phyloP scores from a whole-genome alignment of 2,113 vertebrate genomes.

The Eclectus roratus region DNA sequence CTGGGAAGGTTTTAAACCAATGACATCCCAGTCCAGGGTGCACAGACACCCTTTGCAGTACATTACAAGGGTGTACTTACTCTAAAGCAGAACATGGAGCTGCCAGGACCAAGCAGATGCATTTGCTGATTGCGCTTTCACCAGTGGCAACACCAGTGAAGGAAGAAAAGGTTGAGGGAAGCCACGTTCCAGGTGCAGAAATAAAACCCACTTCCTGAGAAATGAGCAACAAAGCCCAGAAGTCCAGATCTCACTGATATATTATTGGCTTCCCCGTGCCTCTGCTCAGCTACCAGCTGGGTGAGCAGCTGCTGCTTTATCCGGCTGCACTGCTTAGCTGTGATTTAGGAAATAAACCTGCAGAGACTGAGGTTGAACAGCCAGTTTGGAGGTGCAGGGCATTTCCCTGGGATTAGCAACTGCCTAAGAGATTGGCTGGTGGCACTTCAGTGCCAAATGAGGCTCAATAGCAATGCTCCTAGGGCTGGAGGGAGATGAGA shows the following conservation, averaged over 20 bases:
- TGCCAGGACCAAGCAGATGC: too few relatives aligned
- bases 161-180: not conserved
- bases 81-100: rapidly evolving
- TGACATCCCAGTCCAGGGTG: not conserved
- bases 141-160: rapidly evolving
- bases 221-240: not conserved
- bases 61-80: not conserved
- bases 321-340: not conserved
- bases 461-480: not conserved
- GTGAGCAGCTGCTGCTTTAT: not conserved
- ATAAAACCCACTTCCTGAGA: not conserved
- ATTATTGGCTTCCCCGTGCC: not conserved
- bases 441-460: not conserved
- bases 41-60: not conserved
- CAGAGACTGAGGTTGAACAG: not conserved
- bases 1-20: not conserved
- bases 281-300: not conserved
- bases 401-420: not conserved
- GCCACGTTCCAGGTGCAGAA: not conserved
- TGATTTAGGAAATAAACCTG: not conserved
- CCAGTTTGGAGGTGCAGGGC: not conserved
- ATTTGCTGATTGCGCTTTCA: not conserved
- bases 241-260: not conserved
- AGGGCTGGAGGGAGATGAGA: not conserved
- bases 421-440: not conserved